Base-by-base conservation (phyloP, 1,140 invertebrate genomes). In the Reticulitermes speratus region DNA sequence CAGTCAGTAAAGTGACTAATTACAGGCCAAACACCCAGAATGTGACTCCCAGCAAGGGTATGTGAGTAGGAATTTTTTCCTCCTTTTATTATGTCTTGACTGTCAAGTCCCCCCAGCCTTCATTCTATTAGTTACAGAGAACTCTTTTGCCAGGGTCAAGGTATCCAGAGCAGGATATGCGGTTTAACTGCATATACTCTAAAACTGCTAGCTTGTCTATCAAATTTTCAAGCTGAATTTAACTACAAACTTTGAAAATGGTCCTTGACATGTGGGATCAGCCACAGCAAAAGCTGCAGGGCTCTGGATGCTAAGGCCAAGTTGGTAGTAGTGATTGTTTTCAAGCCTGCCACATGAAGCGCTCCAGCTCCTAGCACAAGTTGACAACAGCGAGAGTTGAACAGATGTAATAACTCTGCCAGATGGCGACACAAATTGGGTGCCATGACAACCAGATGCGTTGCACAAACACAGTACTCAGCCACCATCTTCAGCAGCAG, bases 271-370 rank as follows among this genome's bases (percentile, higher is more conserved):
- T 94, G 92, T 12, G 95, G 95, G 88, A 97, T 92, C 84, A 96
- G 91, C 95, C 95, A 97, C 21, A 96, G 90, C 65, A 99, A 93
- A 30, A 96, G 91, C 89, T 96, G 95, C 90, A 98, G 90, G 91
- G 96, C 98, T 87, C 98, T 93, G 16, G 97, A 97, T 0, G 98
- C 97, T 87, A 99, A 91, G 16, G 97, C 98, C 87, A 99, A 92
- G 92, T 98, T 99, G 75, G 96, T 97, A 87, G 96, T 98, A 1
- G 97, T 98, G 84, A 99, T 99, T 82, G 97, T 99, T 92, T 99
- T 99, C 75, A 99, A 92, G 1, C 98, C 98, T 30, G 97, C 97
- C 87, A 97, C 95, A 89, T 97, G 96, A 89, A 99, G 94, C 3
- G 99, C 98, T 52, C 98, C 98, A 52, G 98, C 98, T 84, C 98